phyloP scores from a whole-genome alignment of 2,797 vertebrate species.

The Manis javanica region DNA sequence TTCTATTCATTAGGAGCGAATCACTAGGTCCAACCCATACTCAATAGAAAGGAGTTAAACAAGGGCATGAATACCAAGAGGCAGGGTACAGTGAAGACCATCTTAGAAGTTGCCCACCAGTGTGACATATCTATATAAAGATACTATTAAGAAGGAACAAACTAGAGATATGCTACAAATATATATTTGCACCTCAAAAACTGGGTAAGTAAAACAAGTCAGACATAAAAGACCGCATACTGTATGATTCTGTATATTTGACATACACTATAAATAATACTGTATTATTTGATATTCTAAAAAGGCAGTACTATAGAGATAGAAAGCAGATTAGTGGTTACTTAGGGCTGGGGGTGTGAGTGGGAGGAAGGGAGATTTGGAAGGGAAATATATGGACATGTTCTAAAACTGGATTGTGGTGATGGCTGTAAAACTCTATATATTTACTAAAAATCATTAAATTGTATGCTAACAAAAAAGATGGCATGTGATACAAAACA shows the following conservation, averaged over 20 bases:
- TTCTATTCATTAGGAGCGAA: neutral
- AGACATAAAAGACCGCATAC: neutral
- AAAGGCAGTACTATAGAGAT: neutral
- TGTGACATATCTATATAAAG: neutral
- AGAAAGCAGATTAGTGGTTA: neutral
- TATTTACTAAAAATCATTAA: neutral
- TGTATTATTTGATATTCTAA: neutral
- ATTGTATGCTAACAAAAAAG: neutral
- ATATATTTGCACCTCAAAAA: neutral
- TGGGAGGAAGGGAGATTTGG: neutral
- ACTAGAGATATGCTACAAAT: neutral
- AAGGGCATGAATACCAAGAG: neutral
- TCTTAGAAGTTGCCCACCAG: neutral
- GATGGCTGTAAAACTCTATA: neutral
- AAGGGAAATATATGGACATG: neutral
- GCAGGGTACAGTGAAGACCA: neutral
- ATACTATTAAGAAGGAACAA: neutral
- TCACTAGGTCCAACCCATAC: neutral
- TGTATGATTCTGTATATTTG: neutral
- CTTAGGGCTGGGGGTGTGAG: neutral
- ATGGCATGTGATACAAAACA: neutral
- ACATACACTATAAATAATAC: too few species aligned
- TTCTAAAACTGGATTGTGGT: constrained; percentile 12
- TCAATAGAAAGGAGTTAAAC: neutral
- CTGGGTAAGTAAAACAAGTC: neutral